Evolutionary conservation across 1,140 invertebrate genomes (phyloP), one percentile per base, ranked within the genome.

Genomic region (Brachionus rubens): DNA sequence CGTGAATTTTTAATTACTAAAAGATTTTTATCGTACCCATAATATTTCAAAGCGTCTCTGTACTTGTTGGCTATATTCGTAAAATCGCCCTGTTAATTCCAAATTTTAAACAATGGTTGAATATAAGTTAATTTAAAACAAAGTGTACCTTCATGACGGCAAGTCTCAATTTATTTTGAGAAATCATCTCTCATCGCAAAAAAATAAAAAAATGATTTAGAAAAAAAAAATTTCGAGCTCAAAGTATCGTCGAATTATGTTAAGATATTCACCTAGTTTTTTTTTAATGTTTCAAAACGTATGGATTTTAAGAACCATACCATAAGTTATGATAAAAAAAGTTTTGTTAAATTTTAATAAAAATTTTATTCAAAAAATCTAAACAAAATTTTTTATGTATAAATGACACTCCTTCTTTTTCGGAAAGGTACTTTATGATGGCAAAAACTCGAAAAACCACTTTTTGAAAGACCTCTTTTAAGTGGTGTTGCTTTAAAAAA

Each of bases 161-260:
- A 3, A 26, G 12, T 43, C 59, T 65, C 16, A 65, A 43, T 46
- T 43, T 65, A 21, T 65, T 65, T 65, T 65, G 59, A 43, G 36
- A 41, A 30, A 65, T 41, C 59, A 65, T 65, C 33, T 59, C 33
- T 43, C 16, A 56, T 9, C 33, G 9, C 3, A 36, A 36, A n/a
- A n/a, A n/a, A n/a, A n/a, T n/a, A n/a, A n/a, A n/a, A n/a, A n/a
- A n/a, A n/a, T n/a, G n/a, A n/a, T n/a, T n/a, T n/a, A n/a, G n/a
- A n/a, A n/a, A n/a, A n/a, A n/a, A n/a, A n/a, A n/a, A n/a, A n/a
- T n/a, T n/a, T n/a, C n/a, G n/a, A n/a, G n/a, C n/a, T n/a, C n/a
- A n/a, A n/a, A n/a, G n/a, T n/a, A n/a, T n/a, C n/a, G n/a, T n/a
- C n/a, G n/a, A n/a, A n/a, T n/a, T n/a, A n/a, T n/a, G n/a, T n/a